phyloP scores from a whole-genome alignment of 92 coral and sea anemone species.

The Ricordea florida region DNA sequence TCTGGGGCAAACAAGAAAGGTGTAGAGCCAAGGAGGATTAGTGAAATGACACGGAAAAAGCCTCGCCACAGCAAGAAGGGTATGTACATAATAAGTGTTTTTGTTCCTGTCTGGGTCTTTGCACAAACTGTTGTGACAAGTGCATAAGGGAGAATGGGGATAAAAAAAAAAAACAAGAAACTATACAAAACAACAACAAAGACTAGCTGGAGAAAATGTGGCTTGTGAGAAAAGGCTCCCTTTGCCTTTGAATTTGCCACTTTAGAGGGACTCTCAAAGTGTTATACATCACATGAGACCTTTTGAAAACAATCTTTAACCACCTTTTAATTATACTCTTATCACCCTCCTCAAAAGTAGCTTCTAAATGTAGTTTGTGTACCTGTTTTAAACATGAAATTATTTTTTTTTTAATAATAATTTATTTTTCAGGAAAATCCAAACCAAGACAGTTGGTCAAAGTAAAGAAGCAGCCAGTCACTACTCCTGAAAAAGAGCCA shows the following conservation, averaged over 20 bases:
- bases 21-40: constrained; percentile 44
- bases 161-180: background rate
- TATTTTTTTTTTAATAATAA: too few relatives aligned
- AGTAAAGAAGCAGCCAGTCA: background rate
- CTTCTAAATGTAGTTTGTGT: background rate
- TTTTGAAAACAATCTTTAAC: background rate
- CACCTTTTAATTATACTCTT: background rate
- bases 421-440: too few relatives aligned
- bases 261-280: too few relatives aligned
- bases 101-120: background rate
- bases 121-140: background rate
- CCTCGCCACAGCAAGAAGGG: constrained; percentile 56
- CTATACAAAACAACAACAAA: background rate
- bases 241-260: constrained; percentile 4
- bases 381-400: constrained; percentile 1
- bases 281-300: background rate
- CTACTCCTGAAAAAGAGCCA: constrained; percentile 14
- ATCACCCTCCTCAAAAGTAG: background rate
- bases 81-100: background rate
- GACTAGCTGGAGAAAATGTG: constrained; percentile 5
- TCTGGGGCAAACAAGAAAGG: constrained; percentile 50
- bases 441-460: background rate
- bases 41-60: constrained; percentile 52
- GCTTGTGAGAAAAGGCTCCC: constrained; percentile 6
- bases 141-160: background rate